Base-by-base conservation (phyloP, 2,113 vertebrate genomes). In the Saguinus imperator region DNA sequence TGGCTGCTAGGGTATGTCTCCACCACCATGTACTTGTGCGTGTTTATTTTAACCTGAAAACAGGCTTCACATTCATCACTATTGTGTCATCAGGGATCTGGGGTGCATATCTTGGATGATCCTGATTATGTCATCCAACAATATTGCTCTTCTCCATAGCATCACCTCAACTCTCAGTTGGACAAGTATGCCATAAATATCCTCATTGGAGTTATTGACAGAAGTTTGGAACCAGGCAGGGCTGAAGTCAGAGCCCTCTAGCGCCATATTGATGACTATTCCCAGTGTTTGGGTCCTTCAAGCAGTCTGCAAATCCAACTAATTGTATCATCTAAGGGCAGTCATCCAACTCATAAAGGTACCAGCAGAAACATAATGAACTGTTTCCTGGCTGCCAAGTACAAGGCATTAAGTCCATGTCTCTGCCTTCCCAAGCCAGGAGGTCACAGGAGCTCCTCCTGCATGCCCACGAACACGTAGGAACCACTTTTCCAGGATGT, bases 201-300 rank as follows among this genome's bases (percentile, higher is more conserved):
- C 83, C 75, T 91, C 89, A 64, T 0, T 21, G 80, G 87, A n/a
- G 61, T 80, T 92, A 93, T 13, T 95, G 93, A 94, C 70, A 97
- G 87, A 93, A 77, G 25, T 94, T 80, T 97, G 95, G 94, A 97
- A 72, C 64, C 61, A 40, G 37, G 52, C 43, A 91, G 57, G 70
- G 58, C 37, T 95, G 92, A 95, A 64, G 61, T 97, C 89, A 89
- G 80, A 91, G 70, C 37, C 82, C 86, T 83, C 58, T 80, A 81
- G 81, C 40, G 73, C 52, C 45, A 8, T 76, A 23, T 8, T 43
- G 75, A 91, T 83, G 95, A 76, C 83, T 66, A 20, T 52, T 58
- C 83, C 76, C 86, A 70, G 27, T 10, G 83, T 84, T 57, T 77
- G 89, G 16, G 57, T 70, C 64, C 75, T 96, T 94, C 37, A 82